Conservation (phyloP, 2,113 vertebrate species). For the Gadus macrocephalus region DNA sequence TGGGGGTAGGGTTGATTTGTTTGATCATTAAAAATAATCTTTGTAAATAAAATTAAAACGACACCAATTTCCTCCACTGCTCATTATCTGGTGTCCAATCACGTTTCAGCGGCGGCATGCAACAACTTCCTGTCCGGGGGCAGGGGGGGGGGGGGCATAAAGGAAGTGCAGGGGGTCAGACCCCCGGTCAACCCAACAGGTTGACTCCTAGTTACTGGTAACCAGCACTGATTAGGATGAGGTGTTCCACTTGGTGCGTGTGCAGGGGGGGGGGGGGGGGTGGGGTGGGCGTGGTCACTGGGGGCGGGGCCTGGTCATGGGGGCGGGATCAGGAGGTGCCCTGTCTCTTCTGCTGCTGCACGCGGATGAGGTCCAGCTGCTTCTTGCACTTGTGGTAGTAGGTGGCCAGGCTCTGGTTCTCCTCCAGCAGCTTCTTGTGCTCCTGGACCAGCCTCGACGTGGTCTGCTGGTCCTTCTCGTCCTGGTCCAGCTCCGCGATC, state of each 20-base stretch:
- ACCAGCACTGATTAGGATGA: not conserved
- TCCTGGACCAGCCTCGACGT: constrained; percentile 98
- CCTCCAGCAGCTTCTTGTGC: constrained; percentile 98
- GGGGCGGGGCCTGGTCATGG: constrained; percentile 20
- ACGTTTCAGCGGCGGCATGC: too few species aligned
- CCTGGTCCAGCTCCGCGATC: constrained; percentile 98
- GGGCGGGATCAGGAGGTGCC: constrained; percentile 87
- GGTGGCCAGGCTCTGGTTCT: constrained; percentile 98
- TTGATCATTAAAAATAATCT: too few species aligned
- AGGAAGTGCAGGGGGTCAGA: too few species aligned
- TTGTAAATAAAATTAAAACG: too few species aligned
- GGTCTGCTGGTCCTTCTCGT: constrained; percentile 99
- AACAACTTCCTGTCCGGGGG: too few species aligned
- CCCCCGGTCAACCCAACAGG: too few species aligned
- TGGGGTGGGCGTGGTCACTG: constrained; percentile 11
- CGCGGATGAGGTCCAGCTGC: constrained; percentile 95
- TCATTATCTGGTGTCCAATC: too few species aligned
- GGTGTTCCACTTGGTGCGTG: not conserved
- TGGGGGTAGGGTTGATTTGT: too few species aligned
- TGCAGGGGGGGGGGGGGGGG: constrained; percentile 54
- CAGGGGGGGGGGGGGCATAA: too few species aligned
- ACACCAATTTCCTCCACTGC: too few species aligned
- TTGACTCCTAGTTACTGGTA: too few species aligned
- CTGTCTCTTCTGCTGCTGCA: constrained; percentile 97
- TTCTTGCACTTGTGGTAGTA: constrained; percentile 99